These are phyloP conservation scores for Dryadula phaetusa DNA, from an alignment of 2,888 invertebrate species.

Conservation along the genomic window DNA sequence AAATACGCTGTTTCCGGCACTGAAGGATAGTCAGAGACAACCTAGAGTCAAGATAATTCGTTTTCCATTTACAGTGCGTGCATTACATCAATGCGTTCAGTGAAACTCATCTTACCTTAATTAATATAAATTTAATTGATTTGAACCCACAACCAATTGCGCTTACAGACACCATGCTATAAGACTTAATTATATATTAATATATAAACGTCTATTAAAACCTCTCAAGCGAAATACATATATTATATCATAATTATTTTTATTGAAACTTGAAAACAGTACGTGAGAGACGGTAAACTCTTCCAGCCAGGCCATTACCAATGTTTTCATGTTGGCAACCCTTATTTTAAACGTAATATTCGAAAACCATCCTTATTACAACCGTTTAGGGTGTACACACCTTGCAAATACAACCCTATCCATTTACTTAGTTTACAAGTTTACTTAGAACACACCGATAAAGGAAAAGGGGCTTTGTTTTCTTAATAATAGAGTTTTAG, in stretches of 20 bases:
- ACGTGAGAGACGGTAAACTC: slow-evolving; percentile 43
- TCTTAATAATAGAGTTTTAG: slow-evolving; percentile 34
- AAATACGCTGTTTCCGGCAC: too few relatives aligned
- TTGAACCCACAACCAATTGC: too few relatives aligned
- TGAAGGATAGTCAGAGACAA: too few relatives aligned
- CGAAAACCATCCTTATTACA: slow-evolving; percentile 37
- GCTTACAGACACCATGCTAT: too few relatives aligned
- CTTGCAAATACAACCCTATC: slow-evolving; percentile 34
- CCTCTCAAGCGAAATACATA: not conserved
- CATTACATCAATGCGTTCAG: too few relatives aligned
- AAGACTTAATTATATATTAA: not conserved
- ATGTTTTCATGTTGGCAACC: slow-evolving; percentile 40
- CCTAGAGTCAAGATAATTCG: too few relatives aligned
- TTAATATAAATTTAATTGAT: too few relatives aligned
- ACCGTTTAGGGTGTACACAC: slow-evolving; percentile 22
- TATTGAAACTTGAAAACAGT: slow-evolving; percentile 38
- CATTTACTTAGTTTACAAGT: slow-evolving; percentile 43
- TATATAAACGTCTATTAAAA: not conserved
- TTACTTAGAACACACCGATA: slow-evolving; percentile 41
- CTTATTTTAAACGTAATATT: slow-evolving; percentile 24
- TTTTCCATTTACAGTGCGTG: too few relatives aligned
- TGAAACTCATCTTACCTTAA: too few relatives aligned
- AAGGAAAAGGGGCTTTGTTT: slow-evolving; percentile 42
- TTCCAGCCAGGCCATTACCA: slow-evolving; percentile 48
- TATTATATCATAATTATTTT: slow-evolving; percentile 37